Evolutionary conservation across 2,888 invertebrate genomes (phyloP).

Genomic region (Lissonota sp.): DNA sequence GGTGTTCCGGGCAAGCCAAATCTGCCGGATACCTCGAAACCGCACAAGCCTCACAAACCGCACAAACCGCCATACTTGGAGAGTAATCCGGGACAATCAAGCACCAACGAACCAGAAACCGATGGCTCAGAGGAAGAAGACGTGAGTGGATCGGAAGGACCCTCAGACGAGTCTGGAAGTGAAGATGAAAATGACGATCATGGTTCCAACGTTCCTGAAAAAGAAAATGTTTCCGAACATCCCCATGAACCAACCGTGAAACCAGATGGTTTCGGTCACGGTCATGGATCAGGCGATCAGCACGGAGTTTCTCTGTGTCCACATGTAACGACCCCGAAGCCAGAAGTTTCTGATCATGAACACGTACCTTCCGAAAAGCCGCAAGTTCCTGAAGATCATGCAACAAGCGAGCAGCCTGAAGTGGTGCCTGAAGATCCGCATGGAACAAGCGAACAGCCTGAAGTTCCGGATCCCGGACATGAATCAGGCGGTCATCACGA

Average conservation of each 20-base stretch:
- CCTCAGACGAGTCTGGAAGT: neutral
- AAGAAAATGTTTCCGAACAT: no score
- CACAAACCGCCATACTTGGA: neutral
- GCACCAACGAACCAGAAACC: neutral
- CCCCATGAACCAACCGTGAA: no score
- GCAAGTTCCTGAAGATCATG: neutral
- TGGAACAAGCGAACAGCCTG: neutral
- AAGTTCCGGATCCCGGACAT: neutral
- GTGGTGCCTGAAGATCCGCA: neutral
- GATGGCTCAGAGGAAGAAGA: neutral
- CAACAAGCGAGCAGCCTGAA: neutral
- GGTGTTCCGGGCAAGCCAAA: slow-evolving; percentile 10
- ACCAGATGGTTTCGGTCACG: neutral
- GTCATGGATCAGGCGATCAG: neutral
- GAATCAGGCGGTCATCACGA: neutral
- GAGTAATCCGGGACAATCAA: no score
- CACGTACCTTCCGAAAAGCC: neutral
- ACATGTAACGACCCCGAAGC: no score
- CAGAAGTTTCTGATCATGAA: neutral
- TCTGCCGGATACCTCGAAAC: neutral
- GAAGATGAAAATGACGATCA: neutral
- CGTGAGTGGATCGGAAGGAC: neutral
- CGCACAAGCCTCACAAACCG: neutral
- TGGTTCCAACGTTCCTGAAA: no score
- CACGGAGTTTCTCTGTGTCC: no score